These are phyloP conservation scores for Enteromius afrohamiltoni DNA, from an alignment of 2,797 vertebrate species.

Conservation along the genomic window DNA sequence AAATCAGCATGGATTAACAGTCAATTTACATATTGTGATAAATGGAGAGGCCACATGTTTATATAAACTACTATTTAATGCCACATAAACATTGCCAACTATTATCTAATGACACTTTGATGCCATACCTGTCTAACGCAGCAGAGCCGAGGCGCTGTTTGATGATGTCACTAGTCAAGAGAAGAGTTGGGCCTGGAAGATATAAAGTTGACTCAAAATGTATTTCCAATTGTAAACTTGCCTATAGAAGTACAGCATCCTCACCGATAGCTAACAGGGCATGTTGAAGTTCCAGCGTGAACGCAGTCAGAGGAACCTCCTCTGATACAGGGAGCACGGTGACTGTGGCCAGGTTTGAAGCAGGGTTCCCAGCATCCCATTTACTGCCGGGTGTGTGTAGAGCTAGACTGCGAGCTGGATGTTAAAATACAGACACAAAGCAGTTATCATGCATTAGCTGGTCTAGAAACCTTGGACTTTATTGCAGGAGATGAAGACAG, in stretches of 20 bases:
- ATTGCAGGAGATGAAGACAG: not conserved
- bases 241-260: not conserved
- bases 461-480: not conserved
- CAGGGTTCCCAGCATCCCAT: constrained; percentile 82
- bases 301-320: constrained; percentile 84
- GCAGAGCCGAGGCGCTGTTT: constrained; percentile 89
- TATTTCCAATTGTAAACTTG: not conserved
- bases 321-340: constrained; percentile 83
- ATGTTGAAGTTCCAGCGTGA: constrained; percentile 84
- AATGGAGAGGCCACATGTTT: constrained; percentile 4
- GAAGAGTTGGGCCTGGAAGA: constrained; percentile 83
- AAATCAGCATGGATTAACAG: constrained; percentile 31
- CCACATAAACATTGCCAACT: not conserved
- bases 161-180: constrained; percentile 92
- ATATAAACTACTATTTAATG: constrained; percentile 2
- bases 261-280: constrained; percentile 71
- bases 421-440: constrained; percentile 2
- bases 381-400: constrained; percentile 75
- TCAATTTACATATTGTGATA: constrained; percentile 14
- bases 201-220: not conserved
- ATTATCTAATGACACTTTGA: not conserved
- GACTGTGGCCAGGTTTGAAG: constrained; percentile 85
- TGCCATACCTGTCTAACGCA: constrained; percentile 88
- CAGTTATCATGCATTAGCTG: not conserved
- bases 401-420: constrained; percentile 77